Conservation (phyloP, 1,140 invertebrate species). For the Leptonema lineaticorne region DNA sequence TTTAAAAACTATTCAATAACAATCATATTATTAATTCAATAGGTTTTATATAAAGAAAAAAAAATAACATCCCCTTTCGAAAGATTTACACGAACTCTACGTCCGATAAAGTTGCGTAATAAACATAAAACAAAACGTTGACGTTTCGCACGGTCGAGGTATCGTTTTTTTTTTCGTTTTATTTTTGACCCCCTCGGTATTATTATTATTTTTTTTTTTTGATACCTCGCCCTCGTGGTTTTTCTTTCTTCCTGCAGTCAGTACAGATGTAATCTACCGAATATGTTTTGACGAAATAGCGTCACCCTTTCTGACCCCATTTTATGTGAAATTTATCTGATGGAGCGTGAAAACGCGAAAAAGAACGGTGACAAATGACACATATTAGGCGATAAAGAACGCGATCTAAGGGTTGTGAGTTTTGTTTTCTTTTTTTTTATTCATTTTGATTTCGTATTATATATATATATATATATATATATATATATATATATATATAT, state of each 20-base stretch:
- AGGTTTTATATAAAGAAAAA: too few relatives aligned
- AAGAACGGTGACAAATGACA: slow-evolving; percentile 10
- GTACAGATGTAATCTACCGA: slow-evolving; percentile 1
- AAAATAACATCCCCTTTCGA: neutral
- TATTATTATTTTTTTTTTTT: too few relatives aligned
- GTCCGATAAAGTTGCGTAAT: neutral
- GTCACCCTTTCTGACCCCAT: slow-evolving; percentile 16
- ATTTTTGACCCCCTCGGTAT: too few relatives aligned
- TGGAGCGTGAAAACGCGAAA: slow-evolving; percentile 15
- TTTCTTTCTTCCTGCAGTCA: neutral
- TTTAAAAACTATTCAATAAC: too few relatives aligned
- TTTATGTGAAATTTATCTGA: slow-evolving; percentile 18
- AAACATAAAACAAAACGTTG: neutral
- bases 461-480: neutral
- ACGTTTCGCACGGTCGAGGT: neutral
- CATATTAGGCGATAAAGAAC: slow-evolving; percentile 13
- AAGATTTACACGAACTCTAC: neutral
- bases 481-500: neutral
- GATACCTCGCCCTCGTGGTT: neutral
- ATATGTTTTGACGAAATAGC: slow-evolving; percentile 16
- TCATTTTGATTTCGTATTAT: neutral
- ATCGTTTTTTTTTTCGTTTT: too few relatives aligned
- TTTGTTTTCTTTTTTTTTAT: too few relatives aligned
- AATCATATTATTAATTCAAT: too few relatives aligned
- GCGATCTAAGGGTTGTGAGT: too few relatives aligned